phyloP scores from a whole-genome alignment of 2,888 invertebrate species.

The Salpingus planirostris region DNA sequence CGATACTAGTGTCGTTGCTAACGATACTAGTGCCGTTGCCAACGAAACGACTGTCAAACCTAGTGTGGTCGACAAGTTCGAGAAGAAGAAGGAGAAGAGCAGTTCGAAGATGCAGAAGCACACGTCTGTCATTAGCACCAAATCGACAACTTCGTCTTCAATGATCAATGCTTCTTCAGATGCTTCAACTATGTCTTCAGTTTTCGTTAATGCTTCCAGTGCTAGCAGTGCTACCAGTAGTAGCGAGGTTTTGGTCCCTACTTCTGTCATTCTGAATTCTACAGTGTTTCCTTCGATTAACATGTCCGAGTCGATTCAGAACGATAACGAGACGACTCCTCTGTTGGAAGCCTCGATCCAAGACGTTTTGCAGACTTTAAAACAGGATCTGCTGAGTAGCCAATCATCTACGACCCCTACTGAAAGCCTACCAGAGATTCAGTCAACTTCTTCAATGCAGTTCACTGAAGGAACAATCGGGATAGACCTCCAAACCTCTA shows the following conservation, averaged over 20 bases:
- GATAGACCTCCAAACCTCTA: no score
- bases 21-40: conserved; percentile 1
- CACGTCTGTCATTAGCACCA: conserved; percentile 8
- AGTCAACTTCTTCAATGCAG: no score
- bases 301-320: conserved; percentile 12
- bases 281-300: neutral
- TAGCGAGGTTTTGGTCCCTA: neutral
- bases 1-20: conserved; percentile 19
- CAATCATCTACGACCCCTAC: conserved; percentile 37
- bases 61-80: conserved; percentile 31
- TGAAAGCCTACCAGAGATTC: conserved; percentile 35
- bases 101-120: conserved; percentile 34
- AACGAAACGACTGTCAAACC: conserved; percentile 24
- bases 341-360: conserved; percentile 41
- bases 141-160: conserved; percentile 1
- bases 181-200: neutral
- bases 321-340: conserved; percentile 31
- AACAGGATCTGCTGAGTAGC: conserved; percentile 22
- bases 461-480: no score
- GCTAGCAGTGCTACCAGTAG: neutral
- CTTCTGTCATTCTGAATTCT: neutral
- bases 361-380: conserved; percentile 32
- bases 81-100: conserved; percentile 38
- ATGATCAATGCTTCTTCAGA: neutral
- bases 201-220: conserved; percentile 1